These are phyloP conservation scores for Paralinhomoeus sp. DNA, from an alignment of 2,888 invertebrate species.

Conservation along the genomic window DNA sequence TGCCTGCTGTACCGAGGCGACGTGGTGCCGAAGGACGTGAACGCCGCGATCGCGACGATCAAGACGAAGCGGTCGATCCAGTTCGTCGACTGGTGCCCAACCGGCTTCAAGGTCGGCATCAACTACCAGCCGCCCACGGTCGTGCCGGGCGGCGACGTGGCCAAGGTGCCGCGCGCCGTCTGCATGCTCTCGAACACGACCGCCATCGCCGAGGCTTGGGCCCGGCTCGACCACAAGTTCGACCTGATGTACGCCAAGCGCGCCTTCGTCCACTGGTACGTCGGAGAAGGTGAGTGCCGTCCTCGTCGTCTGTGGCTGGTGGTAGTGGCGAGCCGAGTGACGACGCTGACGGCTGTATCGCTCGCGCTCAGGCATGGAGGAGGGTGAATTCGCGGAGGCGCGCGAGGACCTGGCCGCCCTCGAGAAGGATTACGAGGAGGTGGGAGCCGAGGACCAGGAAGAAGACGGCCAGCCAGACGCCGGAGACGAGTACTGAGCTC, in stretches of 20 bases:
- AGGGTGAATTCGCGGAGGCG: conserved; percentile 53
- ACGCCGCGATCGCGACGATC: conserved; percentile 80
- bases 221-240: conserved; percentile 47
- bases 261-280: conserved; percentile 65
- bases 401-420: conserved; percentile 56
- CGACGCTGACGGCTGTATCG: too few species aligned
- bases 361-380: conserved; percentile 82
- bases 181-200: too few species aligned
- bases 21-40: conserved; percentile 76
- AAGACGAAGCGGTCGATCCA: conserved; percentile 82
- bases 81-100: too few species aligned
- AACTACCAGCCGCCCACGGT: too few species aligned
- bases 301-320: too few species aligned
- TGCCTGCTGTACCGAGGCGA: conserved; percentile 44
- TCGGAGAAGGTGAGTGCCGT: conserved; percentile 24
- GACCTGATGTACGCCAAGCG: too few species aligned
- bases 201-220: conserved; percentile 67
- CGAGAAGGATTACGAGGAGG: conserved; percentile 58
- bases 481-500: conserved; percentile 1
- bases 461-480: conserved; percentile 41
- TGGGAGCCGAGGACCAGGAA: too few species aligned
- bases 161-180: conserved; percentile 49
- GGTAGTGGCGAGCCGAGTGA: too few species aligned
- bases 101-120: too few species aligned
- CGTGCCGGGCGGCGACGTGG: conserved; percentile 38